phyloP scores from a whole-genome alignment of 2,113 vertebrate species.

The Sceloporus undulatus region DNA sequence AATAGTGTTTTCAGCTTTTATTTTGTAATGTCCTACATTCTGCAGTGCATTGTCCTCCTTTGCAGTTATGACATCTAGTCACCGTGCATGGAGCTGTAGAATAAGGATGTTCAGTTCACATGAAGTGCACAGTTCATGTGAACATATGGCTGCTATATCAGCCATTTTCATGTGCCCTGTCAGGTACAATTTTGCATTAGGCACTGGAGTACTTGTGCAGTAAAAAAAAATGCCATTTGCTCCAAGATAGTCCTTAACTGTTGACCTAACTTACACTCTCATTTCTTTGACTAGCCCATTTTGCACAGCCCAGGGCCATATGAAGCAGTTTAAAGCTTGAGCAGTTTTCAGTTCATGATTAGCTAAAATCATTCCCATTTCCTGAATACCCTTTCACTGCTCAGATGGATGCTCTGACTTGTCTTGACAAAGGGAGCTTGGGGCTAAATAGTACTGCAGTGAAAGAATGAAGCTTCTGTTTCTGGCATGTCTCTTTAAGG shows the following conservation, averaged over 20 bases:
- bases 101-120: neutral
- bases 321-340: constrained; percentile 53
- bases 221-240: neutral
- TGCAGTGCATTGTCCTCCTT: too few relatives aligned
- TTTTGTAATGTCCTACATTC: too few relatives aligned
- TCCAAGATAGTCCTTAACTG: constrained; percentile 12
- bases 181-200: constrained; percentile 23
- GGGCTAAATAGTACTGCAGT: constrained; percentile 57
- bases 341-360: constrained; percentile 54
- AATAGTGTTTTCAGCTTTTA: too few relatives aligned
- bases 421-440: constrained; percentile 49
- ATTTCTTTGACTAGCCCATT: neutral
- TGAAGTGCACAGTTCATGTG: neutral
- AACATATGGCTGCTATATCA: constrained; percentile 14
- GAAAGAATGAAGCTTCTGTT: constrained; percentile 31
- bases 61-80: too few relatives aligned
- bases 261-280: constrained; percentile 15
- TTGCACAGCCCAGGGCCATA: constrained; percentile 14
- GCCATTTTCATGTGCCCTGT: neutral
- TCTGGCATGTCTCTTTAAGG: neutral
- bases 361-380: constrained; percentile 61
- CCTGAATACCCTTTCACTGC: constrained; percentile 54
- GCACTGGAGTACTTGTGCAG: constrained; percentile 19
- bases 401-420: constrained; percentile 57
- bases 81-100: neutral